Evolutionary conservation across 1,140 invertebrate species (phyloP), one percentile per base, ranked within the genome.

Genomic region (Thalassaphorura encarpata): DNA sequence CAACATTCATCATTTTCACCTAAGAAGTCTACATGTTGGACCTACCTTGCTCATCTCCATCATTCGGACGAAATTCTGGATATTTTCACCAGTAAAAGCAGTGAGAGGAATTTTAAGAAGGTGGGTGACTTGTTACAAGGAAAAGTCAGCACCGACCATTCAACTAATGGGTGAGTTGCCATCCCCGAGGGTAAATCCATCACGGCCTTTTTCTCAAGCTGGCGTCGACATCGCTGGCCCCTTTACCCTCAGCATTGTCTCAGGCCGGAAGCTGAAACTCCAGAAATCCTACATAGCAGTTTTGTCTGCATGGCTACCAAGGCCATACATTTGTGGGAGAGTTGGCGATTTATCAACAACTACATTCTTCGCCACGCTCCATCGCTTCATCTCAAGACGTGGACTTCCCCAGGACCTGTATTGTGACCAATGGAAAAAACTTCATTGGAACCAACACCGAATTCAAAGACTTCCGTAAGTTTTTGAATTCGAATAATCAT

Each of bases 261-360:
- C 41, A 4, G 45, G 23, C 13, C 31, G 27, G 21, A 41, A 41
- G 27, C 43, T 18, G 1, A 31, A 6, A 66, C 66, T 58, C 47
- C 57, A 31, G 52, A 73, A 73, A 50, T 52, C 56, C 3, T 72
- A 71, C 46, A 58, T 70, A 3, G 50, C 48, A 18, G 23, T 74
- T 0, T 72, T 50, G 56, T 70, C 2, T 73, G 70, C 64, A 50
- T 69, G 21, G 40, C 62, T 0, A 67, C 66, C 0, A 66, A 66
- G 23, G 69, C 70, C 1, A 52, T 72, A 1, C 70, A 72, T 60
- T 50, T 71, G 23, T n/a, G 71, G 74, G 45, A 49, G 69, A 1
- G 66, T 72, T 0, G 46, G 23, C 23, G 64, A 67, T 54, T 43
- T 73, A n/a, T 62, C 54, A 3, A 58, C 69, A 23, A 52, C 66